Percentiles rank a stretch among this genome's conserved stretches.
These are phyloP conservation scores for Amphibalanus amphitrite DNA, from an alignment of 1,140 invertebrate species.

Conservation along the genomic window DNA sequence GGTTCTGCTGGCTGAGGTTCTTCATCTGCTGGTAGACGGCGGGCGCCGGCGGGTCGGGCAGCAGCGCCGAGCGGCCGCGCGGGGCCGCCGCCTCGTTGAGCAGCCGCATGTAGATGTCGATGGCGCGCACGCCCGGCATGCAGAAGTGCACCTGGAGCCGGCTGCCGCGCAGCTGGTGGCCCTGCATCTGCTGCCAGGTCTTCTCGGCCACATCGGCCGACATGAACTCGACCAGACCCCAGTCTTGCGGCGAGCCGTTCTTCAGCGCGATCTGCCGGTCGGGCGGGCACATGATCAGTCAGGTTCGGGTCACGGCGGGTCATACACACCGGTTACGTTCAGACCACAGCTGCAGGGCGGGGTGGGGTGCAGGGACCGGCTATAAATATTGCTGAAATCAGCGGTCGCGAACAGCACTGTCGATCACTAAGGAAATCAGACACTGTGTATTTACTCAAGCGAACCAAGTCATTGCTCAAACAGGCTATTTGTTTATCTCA, in stretches of 20 bases:
- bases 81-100: conserved; percentile 28
- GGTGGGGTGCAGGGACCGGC: no score
- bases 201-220: conserved; percentile 33
- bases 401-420: no score
- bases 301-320: no score
- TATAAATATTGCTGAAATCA: no score
- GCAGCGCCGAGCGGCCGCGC: conserved; percentile 22
- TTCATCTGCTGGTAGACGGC: conserved; percentile 31
- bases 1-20: conserved; percentile 34
- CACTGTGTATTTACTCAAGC: no score
- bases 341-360: no score
- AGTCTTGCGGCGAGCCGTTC: conserved; percentile 35
- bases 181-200: conserved; percentile 29
- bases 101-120: conserved; percentile 35
- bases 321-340: no score
- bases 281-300: conserved; percentile 10
- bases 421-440: no score
- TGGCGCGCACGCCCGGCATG: conserved; percentile 37
- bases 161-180: conserved; percentile 27
- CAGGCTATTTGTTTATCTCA: no score
- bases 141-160: conserved; percentile 36
- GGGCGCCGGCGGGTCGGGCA: conserved; percentile 31
- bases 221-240: conserved; percentile 38
- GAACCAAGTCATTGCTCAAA: no score
- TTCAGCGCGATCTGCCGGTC: conserved; percentile 34